Evolutionary conservation across 2,797 vertebrate species (phyloP).

Genomic region (Neoniphon sammara): DNA sequence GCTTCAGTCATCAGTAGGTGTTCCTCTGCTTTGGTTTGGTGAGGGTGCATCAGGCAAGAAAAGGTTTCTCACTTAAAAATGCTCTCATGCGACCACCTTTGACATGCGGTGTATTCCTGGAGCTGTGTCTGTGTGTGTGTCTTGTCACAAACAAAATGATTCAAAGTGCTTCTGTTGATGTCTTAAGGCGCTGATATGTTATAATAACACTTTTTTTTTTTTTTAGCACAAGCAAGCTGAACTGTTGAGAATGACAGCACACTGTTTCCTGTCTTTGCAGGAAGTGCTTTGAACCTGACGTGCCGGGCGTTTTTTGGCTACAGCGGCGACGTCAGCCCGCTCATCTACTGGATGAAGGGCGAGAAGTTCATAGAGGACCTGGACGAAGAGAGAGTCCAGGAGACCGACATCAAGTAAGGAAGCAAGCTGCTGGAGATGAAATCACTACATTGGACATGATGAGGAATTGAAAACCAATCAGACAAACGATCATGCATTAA

Average conservation of each 20-base stretch:
- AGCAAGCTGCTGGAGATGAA: slow-evolving; percentile 8
- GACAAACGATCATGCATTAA: slow-evolving; percentile 21
- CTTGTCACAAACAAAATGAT: slow-evolving; percentile 6
- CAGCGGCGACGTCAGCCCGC: slow-evolving; percentile 93
- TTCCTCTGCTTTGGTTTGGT: slow-evolving; percentile 5
- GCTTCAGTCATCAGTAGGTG: slow-evolving; percentile 30
- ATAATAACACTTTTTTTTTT: neutral
- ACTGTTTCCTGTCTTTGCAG: slow-evolving; percentile 78
- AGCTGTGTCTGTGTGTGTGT: slow-evolving; percentile 2
- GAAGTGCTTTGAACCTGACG: slow-evolving; percentile 92
- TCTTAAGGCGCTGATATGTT: slow-evolving; percentile 16
- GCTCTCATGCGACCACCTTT: neutral
- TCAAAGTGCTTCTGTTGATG: slow-evolving; percentile 15
- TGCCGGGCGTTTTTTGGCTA: slow-evolving; percentile 97
- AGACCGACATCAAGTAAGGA: slow-evolving; percentile 96
- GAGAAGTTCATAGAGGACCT: slow-evolving; percentile 99
- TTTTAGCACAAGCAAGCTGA: slow-evolving; percentile 20
- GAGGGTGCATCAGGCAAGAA: neutral
- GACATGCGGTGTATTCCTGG: neutral
- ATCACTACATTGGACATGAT: too few species aligned
- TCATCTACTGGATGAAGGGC: slow-evolving; percentile 99
- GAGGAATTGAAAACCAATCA: slow-evolving; percentile 46
- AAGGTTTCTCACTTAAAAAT: neutral
- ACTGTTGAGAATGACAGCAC: slow-evolving; percentile 40
- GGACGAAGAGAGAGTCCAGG: slow-evolving; percentile 94